Base-by-base conservation (phyloP, 1,140 invertebrate species). In the Heliothis virescens region DNA sequence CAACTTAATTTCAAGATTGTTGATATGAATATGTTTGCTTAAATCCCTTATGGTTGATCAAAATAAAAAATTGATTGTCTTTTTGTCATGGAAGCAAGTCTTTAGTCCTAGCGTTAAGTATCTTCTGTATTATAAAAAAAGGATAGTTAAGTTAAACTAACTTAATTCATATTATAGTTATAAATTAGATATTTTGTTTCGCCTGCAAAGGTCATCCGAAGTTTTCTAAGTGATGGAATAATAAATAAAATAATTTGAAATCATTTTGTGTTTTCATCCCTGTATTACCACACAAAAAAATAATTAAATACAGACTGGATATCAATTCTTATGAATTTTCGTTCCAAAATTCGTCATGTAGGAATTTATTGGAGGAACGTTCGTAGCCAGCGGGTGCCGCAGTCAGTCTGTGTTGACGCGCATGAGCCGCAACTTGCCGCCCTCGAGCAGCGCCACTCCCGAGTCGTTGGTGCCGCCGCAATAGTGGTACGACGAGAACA, bases 401-500 rank as follows among this genome's bases (percentile, higher is more conserved):
- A 5, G n/a, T 67, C 34, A 89, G 4, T 91, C 88, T 5, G 52
- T 75, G 29, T 79, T 85, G 34, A 90, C 80, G 2, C 87, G 65
- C n/a, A 92, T 73, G 26, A 92, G 82, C 1, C 91, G 60, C 29
- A 92, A 79, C 63, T 89, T 90, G n/a, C 81, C 83, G 50, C 82
- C 86, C 13, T 88, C 86, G 11, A 92, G 82, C 47, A 92, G 77
- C 1, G 80, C 89, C 10, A 90, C 82, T 60, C 88, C 89, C 0
- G 86, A 86, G 82, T 91, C 90, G 83, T 92, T 92, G 80, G 29
- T 86, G 18, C 89, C 88, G 74, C 91, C 91, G 85, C 91, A 92
- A 85, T 92, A 92, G 63, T 82, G 86, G 15, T 84, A 87, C 59
- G 91, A 92, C 5, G 91, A 92, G 80, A 92, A 92, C 76, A 92